Evolutionary conservation across 2,888 invertebrate genomes (phyloP).

Genomic region (Thecophora atra): DNA sequence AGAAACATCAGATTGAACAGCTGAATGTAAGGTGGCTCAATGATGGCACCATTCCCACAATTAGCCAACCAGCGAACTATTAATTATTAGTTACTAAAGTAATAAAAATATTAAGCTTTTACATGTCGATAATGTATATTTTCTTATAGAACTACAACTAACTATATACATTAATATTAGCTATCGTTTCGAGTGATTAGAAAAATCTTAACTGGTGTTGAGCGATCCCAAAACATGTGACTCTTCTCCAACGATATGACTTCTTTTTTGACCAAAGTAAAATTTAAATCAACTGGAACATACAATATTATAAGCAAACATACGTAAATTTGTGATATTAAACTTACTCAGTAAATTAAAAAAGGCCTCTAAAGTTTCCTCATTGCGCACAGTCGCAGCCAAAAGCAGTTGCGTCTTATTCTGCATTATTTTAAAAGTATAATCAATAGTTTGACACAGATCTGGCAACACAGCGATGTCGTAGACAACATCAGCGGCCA

Average conservation of each 20-base stretch:
- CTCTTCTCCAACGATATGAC: constrained; percentile 43
- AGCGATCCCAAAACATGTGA: constrained; percentile 51
- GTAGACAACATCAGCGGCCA: constrained; percentile 73
- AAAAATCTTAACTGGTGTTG: constrained; percentile 49
- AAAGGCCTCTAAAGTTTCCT: constrained; percentile 72
- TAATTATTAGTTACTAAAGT: constrained; percentile 30
- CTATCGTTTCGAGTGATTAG: constrained; percentile 41
- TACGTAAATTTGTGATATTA: not conserved
- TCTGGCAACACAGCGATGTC: constrained; percentile 69
- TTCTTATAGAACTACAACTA: not conserved
- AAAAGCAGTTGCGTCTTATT: constrained; percentile 66
- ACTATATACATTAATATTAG: not conserved
- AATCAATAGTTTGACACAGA: constrained; percentile 66
- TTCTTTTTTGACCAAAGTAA: constrained; percentile 36
- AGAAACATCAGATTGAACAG: constrained; percentile 62
- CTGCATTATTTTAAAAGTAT: constrained; percentile 59
- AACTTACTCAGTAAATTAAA: constrained; percentile 69
- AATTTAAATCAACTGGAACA: constrained; percentile 40
- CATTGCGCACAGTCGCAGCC: constrained; percentile 74
- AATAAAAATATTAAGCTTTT: not conserved
- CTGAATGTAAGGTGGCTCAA: constrained; percentile 59
- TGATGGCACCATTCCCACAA: constrained; percentile 62
- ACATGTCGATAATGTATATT: constrained; percentile 6
- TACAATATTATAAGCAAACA: constrained; percentile 1
- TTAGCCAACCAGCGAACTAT: constrained; percentile 45